Conservation (phyloP, 2,888 invertebrate genomes). For the Cordilura impudica region DNA sequence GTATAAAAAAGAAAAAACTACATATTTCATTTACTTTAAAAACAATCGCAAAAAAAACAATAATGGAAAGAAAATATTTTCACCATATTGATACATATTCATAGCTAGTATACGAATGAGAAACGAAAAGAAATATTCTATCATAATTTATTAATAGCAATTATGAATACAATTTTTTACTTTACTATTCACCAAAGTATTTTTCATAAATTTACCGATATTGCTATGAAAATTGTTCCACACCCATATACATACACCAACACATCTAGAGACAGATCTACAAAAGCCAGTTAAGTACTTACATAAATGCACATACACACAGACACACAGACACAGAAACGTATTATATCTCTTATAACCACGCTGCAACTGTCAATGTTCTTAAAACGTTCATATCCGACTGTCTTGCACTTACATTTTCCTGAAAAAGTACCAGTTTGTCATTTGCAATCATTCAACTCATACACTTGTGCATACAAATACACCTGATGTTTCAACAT, state of each 20-base stretch:
- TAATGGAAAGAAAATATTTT: conserved; percentile 29
- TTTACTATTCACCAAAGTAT: neutral
- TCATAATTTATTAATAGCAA: conserved; percentile 28
- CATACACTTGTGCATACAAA: conserved; percentile 2
- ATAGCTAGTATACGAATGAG: neutral
- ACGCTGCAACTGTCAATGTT: conserved; percentile 11
- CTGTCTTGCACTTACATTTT: neutral
- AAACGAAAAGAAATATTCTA: neutral
- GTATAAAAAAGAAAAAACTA: neutral
- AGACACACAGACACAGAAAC: neutral
- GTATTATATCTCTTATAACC: conserved; percentile 1
- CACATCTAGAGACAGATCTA: neutral
- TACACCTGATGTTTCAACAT: conserved; percentile 38
- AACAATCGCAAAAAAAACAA: neutral
- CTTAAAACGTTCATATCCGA: neutral
- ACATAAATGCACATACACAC: neutral
- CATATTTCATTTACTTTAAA: neutral
- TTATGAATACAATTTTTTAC: neutral
- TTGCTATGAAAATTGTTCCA: neutral
- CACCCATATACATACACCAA: neutral
- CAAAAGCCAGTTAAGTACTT: neutral
- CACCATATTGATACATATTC: neutral
- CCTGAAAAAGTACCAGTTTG: conserved; percentile 29
- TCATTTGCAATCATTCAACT: conserved; percentile 36
- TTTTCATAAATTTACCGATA: neutral